phyloP scores from a whole-genome alignment of 2,797 vertebrate species.

The Etheostoma perlongum region DNA sequence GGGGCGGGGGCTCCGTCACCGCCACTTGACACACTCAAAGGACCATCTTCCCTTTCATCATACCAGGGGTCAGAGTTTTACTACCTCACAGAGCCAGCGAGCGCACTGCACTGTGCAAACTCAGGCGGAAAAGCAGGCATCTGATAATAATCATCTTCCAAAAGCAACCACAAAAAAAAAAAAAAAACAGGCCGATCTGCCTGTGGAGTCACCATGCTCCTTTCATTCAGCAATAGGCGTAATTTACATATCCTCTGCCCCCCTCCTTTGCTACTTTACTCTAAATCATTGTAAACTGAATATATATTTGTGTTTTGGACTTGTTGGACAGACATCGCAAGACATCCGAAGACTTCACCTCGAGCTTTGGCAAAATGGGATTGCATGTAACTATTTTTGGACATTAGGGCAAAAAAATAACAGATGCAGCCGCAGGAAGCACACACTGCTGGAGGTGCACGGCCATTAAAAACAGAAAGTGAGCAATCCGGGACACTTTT shows the following conservation, averaged over 20 bases:
- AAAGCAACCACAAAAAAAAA: slow-evolving; percentile 2
- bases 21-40: slow-evolving; percentile 81
- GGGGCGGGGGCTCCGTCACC: slow-evolving; percentile 65
- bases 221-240: no score
- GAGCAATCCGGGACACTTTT: slow-evolving; percentile 12
- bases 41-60: slow-evolving; percentile 84
- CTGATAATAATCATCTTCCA: slow-evolving; percentile 70
- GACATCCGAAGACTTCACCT: no score
- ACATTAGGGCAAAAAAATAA: background rate
- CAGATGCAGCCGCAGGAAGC: background rate
- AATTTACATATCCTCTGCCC: no score
- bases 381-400: no score
- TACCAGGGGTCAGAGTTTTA: slow-evolving; percentile 83
- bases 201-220: no score
- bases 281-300: background rate
- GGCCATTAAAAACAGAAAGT: background rate
- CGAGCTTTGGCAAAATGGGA: no score
- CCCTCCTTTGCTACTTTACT: background rate
- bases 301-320: background rate
- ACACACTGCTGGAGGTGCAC: background rate
- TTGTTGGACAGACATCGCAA: no score
- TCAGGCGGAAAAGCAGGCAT: slow-evolving; percentile 57
- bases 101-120: slow-evolving; percentile 67
- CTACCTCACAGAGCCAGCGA: slow-evolving; percentile 63
- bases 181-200: no score